Base-by-base conservation (phyloP, 2,888 invertebrate genomes). In the Eilema griseolum region DNA sequence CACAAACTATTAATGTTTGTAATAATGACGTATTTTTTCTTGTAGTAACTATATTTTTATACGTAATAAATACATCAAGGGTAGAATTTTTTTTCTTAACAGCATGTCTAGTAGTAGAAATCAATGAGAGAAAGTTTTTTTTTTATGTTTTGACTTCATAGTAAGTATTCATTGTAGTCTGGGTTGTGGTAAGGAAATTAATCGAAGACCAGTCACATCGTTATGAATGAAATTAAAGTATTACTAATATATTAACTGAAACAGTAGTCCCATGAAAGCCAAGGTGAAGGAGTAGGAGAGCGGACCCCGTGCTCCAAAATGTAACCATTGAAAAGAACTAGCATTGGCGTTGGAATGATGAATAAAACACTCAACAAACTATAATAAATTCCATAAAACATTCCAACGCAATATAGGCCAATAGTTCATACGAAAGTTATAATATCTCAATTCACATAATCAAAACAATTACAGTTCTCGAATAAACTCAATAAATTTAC, bases 401-500 rank as follows among this genome's bases (percentile, higher is more conserved):
- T 33, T 8, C 16, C 8, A 33, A 11, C n/a, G 8, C 16, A 57
- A 20, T 24, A 33, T 23, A 33, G 3, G 24, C 12, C 16, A 24
- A 66, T 8, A 24, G 57, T 33, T 23, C 57, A 31, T 10, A 33
- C 4, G 16, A 16, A 4, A 10, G 2, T 14, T 23, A 66, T 31
- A 24, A 33, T n/a, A 31, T 52, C n/a, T n/a, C n/a, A n/a, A n/a
- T 52, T 64, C 26, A 28, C 24, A 28, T 46, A 31, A n/a, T 0
- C 12, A 28, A 64, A 56, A 66, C 24, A 56, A 66, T 33, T 56
- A 33, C 65, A 61, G 59, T 61, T 67, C 12, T 12, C 16, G 67
- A 61, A 67, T 67, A 67, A 41, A 67, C 60, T 67, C 60, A 61
- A 67, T 67, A 61, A 67, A 67, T 61, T 61, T 46, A 4, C 26